Base-by-base conservation (phyloP, 2,797 vertebrate species). In the Uromys caudimaculatus region DNA sequence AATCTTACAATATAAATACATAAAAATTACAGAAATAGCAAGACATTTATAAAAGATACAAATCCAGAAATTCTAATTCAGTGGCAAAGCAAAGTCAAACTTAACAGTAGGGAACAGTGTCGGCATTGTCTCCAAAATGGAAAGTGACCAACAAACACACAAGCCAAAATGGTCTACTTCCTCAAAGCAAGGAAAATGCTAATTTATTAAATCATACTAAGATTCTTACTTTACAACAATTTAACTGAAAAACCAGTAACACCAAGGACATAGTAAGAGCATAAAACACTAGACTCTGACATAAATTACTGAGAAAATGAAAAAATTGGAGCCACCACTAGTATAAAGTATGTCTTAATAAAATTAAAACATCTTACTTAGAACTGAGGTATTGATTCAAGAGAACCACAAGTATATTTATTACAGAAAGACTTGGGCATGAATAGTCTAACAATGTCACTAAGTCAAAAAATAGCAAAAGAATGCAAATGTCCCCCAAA, bases 151-250 rank as follows among this genome's bases (percentile, higher is more conserved):
- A 19, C 50, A 79, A 79, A 19, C 50, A 79, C 75, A 6, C 38
- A 94, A 76, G n/a, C 7, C 54, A 91, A 85, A 35, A 35, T 38
- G 9, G 16, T 41, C 44, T 58, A 17, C 81, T 14, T 44, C 17
- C 64, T 29, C 67, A 90, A 19, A 23, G 7, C 14, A 47, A 95
- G 75, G 23, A 75, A 88, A 87, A 87, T 29, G 7, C 58, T 69
- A 93, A 94, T 35, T 83, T 41, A 91, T 83, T 41, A 91, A 95
- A 84, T 27, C 38, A 88, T 17, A 69, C 2, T 6, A 56, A 94
- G 50, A 75, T 60, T 52, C 6, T 29, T 56, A 41, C 41, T 54
- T 47, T 14, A 85, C n/a, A 88, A 83, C 23, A 69, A 82, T 19
- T 86, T 89, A 94, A 78, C 32, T 86, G 64, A 67, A 83, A 89